Base-by-base conservation (phyloP, 2,113 vertebrate genomes). In the Pardalotus punctatus region DNA sequence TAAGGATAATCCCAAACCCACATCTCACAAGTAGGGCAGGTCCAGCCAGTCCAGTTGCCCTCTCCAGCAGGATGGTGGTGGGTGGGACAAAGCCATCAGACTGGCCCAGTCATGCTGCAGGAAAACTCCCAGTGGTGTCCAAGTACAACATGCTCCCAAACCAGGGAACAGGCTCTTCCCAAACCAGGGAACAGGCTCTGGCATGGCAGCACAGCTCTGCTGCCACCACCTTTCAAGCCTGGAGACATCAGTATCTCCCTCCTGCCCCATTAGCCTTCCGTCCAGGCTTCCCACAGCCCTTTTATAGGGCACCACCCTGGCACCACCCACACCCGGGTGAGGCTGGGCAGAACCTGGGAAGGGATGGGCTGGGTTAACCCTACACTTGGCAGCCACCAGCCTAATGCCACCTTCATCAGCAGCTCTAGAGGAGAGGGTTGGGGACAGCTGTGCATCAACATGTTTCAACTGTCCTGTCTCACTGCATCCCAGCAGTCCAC, bases 191-290 rank as follows among this genome's bases (percentile, higher is more conserved):
- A 50, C 12, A 28, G n/a, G 35, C 33, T 50, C 35, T 23, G 20
- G 18, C 9, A 3, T 14, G 11, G 33, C 53, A 31, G 20, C 29
- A 56, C 58, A 28, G 43, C 36, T 38, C 53, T 5, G 2, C 53
- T 60, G 19, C 31, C 12, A 35, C 11, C 31, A 20, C 7, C 7
- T 51, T 61, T 14, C 40, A 48, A 81, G 5, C 15, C 31, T 5
- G 2, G 21, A 53, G 6, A 15, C 28, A 80, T 11, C 16, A 81
- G 1, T 11, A 27, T 0, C 11, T 18, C 35, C 12, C 15, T 9
- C 0, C 56, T 2, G 0, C 36, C 36, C 38, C 17, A 5, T 2
- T 0, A 50, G 4, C 14, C 9, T 31, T 22, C 22, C 20, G 12
- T 4, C 6, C 14, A 42, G 1, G 9, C 50, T 23, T 29, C 21